Evolutionary conservation across 2,797 vertebrate species (phyloP).

Genomic region (Gobio occitaniae): DNA sequence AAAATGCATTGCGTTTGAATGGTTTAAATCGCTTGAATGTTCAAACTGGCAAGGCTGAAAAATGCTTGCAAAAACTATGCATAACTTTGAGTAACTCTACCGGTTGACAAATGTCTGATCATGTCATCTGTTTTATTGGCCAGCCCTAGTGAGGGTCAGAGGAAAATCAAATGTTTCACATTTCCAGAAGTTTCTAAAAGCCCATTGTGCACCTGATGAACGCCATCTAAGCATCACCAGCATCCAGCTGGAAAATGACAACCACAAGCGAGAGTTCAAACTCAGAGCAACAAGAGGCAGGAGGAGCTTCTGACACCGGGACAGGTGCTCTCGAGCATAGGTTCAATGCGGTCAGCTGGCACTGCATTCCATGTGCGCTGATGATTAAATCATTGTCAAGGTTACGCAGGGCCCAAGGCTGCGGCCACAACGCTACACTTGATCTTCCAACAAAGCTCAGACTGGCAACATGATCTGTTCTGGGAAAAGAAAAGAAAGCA

Average conservation of each 20-base stretch:
- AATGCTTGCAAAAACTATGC: not conserved
- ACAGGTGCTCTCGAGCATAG: constrained; percentile 17
- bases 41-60: not conserved
- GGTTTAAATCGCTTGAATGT: not conserved
- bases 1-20: not conserved
- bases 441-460: constrained; percentile 24
- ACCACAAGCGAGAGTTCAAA: constrained; percentile 32
- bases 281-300: constrained; percentile 20
- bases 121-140: constrained; percentile 28
- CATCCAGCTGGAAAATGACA: constrained; percentile 40
- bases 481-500: constrained; percentile 33
- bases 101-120: not conserved
- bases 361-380: constrained; percentile 38
- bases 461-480: constrained; percentile 26
- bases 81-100: not conserved
- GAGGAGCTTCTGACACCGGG: constrained; percentile 20
- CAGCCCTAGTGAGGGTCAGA: constrained; percentile 13
- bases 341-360: constrained; percentile 36
- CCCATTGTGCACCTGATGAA: constrained; percentile 25
- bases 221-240: constrained; percentile 19
- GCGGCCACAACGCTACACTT: constrained; percentile 4
- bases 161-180: constrained; percentile 13
- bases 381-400: constrained; percentile 56
- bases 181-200: constrained; percentile 18
- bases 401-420: constrained; percentile 48